Evolutionary conservation across 2,797 vertebrate genomes (phyloP), one percentile per base, ranked within the genome.

Genomic region (Leucoraja ocellata): DNA sequence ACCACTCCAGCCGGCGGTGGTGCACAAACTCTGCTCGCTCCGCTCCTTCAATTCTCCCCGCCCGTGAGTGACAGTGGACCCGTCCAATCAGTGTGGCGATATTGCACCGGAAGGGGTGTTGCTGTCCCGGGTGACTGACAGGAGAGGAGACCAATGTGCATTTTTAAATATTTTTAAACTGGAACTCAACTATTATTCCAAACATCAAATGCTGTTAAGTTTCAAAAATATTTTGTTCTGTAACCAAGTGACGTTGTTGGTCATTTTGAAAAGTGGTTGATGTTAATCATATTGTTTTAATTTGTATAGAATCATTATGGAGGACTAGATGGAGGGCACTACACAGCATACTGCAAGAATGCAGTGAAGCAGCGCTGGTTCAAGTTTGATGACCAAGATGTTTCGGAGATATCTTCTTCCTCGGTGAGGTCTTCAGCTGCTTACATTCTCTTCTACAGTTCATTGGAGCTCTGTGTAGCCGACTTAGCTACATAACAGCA

Each of bases 371-470:
- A 99, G 93, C 97, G 97, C 94, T 99, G 99, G 99, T 98, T 96
- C 95, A 99, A 99, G 95, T 99, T 99, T 25, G 99, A 99, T 5
- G 99, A 99, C 95, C 98, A 99, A 0, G 99, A 99, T 95, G 98
- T 99, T 78, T 97, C 98, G 0, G 98, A 99, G 0, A 97, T 99
- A 94, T 98, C 98, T 0, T 95, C 97, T 11, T 97, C 98, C 21
- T 97, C 98, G 0, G 98, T 99, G 95, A 98, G 98, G 95, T 98
- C 99, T 2, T 98, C 99, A 0, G 99, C 99, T 2, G 98, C 98
- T 28, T 99, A 99, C 95, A 99, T 99, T 95, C 97, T 99, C 94
- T 99, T 99, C 95, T 99, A 99, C 96, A 98, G 98, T 39, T 97
- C 98, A 28, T 94, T 99, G 80, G 99, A 98, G 97, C 95, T 95